These are phyloP conservation scores for Lithobates pipiens DNA, from an alignment of 2,797 vertebrate species.

Conservation along the genomic window DNA sequence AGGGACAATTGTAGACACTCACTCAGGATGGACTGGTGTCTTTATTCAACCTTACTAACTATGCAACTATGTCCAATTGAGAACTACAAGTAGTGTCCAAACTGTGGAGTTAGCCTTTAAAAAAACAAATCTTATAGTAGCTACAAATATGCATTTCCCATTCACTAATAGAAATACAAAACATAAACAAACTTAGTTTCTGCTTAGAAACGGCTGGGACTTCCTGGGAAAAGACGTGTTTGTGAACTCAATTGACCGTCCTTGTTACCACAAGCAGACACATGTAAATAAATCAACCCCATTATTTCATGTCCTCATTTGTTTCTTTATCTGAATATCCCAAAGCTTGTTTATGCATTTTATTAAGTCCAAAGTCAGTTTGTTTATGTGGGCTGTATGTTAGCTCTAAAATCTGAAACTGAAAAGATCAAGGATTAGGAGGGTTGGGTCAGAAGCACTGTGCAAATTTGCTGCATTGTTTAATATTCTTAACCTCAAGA, in stretches of 20 bases:
- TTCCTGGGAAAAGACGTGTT: conserved; percentile 17
- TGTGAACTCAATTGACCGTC: conserved; percentile 16
- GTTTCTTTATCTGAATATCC: conserved; percentile 6
- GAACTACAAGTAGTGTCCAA: too few species aligned
- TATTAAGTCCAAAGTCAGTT: not conserved
- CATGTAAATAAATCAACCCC: conserved; percentile 1
- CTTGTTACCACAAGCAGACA: not conserved
- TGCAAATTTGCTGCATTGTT: too few species aligned
- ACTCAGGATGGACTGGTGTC: too few species aligned
- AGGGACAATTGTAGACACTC: too few species aligned
- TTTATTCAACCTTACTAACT: too few species aligned
- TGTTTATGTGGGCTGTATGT: conserved; percentile 17
- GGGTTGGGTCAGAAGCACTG: not conserved
- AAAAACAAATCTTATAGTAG: not conserved
- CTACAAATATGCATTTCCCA: not conserved
- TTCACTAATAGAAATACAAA: not conserved
- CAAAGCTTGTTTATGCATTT: conserved; percentile 15
- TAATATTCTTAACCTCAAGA: too few species aligned
- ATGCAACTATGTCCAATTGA: too few species aligned
- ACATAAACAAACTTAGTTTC: conserved; percentile 1
- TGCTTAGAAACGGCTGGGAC: not conserved
- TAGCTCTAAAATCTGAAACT: not conserved
- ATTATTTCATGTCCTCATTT: conserved; percentile 27
- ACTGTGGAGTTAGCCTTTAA: too few species aligned
- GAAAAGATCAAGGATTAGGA: not conserved